Base-by-base conservation (phyloP, 2,113 vertebrate genomes). In the Chionodraco myersi region DNA sequence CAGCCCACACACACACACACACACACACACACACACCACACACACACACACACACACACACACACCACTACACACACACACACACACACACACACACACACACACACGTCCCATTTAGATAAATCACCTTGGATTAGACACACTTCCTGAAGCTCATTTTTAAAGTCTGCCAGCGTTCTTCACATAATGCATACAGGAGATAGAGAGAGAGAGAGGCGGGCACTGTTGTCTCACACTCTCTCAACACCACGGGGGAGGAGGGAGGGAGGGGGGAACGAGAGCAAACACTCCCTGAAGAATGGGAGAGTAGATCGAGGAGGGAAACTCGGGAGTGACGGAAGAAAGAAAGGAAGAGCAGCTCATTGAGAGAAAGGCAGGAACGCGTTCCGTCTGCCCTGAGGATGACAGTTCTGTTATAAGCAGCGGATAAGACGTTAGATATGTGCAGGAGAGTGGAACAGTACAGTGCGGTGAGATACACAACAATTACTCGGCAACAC, bases 51-150 rank as follows among this genome's bases (percentile, higher is more conserved):
- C 2, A 74, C 79, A 63, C 77, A 58, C 73, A 72, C 78, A 52
- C 49, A 66, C 36, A 0, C 59, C n/a, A n/a, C n/a, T n/a, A n/a
- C n/a, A 58, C 51, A 75, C 52, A 47, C 3, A 30, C 30, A 4
- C 36, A 76, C 1, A 26, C 51, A 79, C 64, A 30, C 30, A 4
- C 36, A 76, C 1, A 26, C 51, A 79, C 63, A 65, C 26, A 3
- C 36, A 76, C 1, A 26, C 51, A 79, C 61, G 69, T 77, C 86
- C 86, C 77, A 83, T 90, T 91, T 89, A 86, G 77, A 91, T 88
- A 87, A 89, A 92, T 90, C 91, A 91, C 89, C 82, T 90, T 91
- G 88, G 90, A 90, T 92, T 90, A 91, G 91, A 86, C 88, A 87
- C 77, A 90, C 88, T 91, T 91, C 89, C 87, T 88, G 84, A 91